A percentile compares a stretch with the other conserved stretches of the same genome.
phyloP scores from a whole-genome alignment of 2,113 vertebrate genomes.

The Miniopterus natalensis region DNA sequence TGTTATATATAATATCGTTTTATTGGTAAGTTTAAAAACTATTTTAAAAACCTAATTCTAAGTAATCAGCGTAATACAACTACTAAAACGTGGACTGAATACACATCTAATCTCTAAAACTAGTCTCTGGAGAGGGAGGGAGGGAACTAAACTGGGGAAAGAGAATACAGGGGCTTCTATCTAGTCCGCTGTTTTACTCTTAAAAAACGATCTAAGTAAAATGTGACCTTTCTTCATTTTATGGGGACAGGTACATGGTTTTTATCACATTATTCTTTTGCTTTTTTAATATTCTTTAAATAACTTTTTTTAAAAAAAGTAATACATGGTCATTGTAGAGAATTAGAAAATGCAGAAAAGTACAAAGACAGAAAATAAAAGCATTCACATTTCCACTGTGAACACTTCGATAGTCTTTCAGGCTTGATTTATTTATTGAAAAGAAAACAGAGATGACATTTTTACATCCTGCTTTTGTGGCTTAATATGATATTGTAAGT shows the following conservation, averaged over 20 bases:
- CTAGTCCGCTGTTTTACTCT: neutral
- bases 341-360: neutral
- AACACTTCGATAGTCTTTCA: neutral
- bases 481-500: neutral
- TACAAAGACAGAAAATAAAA: constrained; percentile 13
- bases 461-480: neutral
- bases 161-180: neutral
- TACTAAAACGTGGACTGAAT: neutral
- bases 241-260: neutral
- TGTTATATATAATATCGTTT: neutral
- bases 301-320: neutral
- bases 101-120: neutral
- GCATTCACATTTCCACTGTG: neutral
- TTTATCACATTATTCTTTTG: neutral
- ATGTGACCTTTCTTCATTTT: neutral
- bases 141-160: no score
- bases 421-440: neutral
- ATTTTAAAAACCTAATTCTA: neutral
- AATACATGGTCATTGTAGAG: neutral
- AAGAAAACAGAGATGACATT: neutral
- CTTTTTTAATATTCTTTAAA: constrained; percentile 27
- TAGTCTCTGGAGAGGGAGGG: neutral
- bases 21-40: neutral
- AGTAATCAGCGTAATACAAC: neutral
- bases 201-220: neutral